Conservation (phyloP, 2,888 invertebrate genomes). For the Gandaritis pyraliata region DNA sequence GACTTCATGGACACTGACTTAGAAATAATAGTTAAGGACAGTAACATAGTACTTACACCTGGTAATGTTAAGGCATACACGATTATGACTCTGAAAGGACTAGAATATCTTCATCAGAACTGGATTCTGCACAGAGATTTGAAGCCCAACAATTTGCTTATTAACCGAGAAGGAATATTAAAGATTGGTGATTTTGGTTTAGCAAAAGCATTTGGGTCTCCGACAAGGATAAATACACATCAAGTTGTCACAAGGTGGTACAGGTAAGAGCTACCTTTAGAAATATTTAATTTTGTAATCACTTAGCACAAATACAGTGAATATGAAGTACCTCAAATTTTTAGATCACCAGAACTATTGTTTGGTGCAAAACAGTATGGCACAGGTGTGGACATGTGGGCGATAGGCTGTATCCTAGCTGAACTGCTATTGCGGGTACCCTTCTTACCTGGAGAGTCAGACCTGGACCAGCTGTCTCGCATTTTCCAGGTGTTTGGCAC, state of each 20-base stretch:
- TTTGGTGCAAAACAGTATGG: constrained; percentile 98
- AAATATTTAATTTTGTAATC: too few species aligned
- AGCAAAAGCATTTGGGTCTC: constrained; percentile 98
- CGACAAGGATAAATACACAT: constrained; percentile 97
- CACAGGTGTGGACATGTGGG: constrained; percentile 99
- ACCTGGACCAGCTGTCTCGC: constrained; percentile 97
- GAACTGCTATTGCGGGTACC: constrained; percentile 96
- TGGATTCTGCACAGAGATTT: constrained; percentile 99
- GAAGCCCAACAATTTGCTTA: constrained; percentile 99
- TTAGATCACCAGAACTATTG: constrained; percentile 94
- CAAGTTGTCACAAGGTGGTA: constrained; percentile 99
- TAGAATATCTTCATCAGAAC: constrained; percentile 97
- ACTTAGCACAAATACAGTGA: too few species aligned
- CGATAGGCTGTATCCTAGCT: constrained; percentile 98
- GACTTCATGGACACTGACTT: constrained; percentile 99
- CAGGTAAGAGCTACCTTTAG: constrained; percentile 77
- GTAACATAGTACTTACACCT: constrained; percentile 93
- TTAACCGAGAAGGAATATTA: constrained; percentile 95
- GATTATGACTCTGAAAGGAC: constrained; percentile 96
- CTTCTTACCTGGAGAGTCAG: constrained; percentile 98
- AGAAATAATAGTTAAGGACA: constrained; percentile 97
- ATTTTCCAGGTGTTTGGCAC: constrained; percentile 98
- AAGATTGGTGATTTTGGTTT: constrained; percentile 99
- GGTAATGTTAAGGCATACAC: constrained; percentile 98
- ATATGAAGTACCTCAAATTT: constrained; percentile 26